Evolutionary conservation across 2,888 invertebrate genomes (phyloP).

Genomic region (Eupithecia insigniata): DNA sequence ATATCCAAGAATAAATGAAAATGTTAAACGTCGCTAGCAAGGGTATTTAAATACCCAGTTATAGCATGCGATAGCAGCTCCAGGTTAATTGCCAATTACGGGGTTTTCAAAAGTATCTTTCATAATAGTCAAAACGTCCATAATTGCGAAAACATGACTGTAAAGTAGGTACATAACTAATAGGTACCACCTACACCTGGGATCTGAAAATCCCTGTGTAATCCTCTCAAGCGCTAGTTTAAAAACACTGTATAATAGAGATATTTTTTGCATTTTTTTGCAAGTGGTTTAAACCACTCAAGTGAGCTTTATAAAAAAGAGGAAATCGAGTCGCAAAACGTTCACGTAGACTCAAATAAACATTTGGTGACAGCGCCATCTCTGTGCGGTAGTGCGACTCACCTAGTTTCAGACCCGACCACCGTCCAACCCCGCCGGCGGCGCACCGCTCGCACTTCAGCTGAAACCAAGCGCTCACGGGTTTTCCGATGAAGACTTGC

Average conservation of each 20-base stretch:
- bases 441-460: constrained; percentile 80
- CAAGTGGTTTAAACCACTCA: background rate
- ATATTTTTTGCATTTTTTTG: no score
- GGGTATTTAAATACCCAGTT: constrained; percentile 42
- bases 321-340: background rate
- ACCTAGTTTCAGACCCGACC: constrained; percentile 90
- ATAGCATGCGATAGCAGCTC: constrained; percentile 42
- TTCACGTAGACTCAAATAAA: background rate
- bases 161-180: background rate
- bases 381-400: constrained; percentile 58
- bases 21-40: constrained; percentile 17
- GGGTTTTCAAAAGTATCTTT: constrained; percentile 47
- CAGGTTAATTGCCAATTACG: constrained; percentile 65
- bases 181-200: no score
- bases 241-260: background rate
- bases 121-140: constrained; percentile 47
- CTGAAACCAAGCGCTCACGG: constrained; percentile 74
- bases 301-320: background rate
- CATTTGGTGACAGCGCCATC: constrained; percentile 61
- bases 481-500: constrained; percentile 70
- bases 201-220: background rate
- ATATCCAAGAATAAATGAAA: constrained; percentile 17
- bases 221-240: constrained; percentile 3
- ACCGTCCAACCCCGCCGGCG: constrained; percentile 90
- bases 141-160: constrained; percentile 20